These are phyloP conservation scores for Phlogophora meticulosa DNA, from an alignment of 2,888 invertebrate species.

Conservation along the genomic window DNA sequence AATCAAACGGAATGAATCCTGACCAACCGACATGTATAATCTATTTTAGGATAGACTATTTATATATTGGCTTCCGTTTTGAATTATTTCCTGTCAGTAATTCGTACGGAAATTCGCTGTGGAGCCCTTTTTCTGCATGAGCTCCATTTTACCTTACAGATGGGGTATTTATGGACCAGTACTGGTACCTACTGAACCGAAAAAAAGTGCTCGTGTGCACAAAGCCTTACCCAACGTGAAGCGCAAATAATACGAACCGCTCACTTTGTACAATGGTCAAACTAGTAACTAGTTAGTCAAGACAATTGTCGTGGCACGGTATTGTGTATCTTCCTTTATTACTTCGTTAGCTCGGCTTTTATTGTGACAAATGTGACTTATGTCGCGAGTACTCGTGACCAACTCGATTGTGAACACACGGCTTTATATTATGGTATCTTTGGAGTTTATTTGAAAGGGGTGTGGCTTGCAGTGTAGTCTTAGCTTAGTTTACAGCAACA, in stretches of 20 bases:
- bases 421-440: constrained; percentile 22
- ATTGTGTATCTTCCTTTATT: constrained; percentile 38
- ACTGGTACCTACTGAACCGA: background rate
- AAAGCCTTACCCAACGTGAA: constrained; percentile 16
- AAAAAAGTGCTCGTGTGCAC: background rate
- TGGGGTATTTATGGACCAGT: background rate
- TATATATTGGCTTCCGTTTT: no score
- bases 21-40: no score
- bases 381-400: constrained; percentile 15
- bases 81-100: no score
- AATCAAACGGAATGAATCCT: no score
- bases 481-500: constrained; percentile 36
- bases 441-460: constrained; percentile 12
- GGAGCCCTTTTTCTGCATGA: no score
- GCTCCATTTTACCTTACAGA: no score
- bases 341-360: constrained; percentile 29
- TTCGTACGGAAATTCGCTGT: no score
- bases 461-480: constrained; percentile 8
- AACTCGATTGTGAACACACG: background rate
- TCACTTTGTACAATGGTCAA: constrained; percentile 16
- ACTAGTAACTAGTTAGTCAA: constrained; percentile 39
- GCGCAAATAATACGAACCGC: constrained; percentile 25
- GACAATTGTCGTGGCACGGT: constrained; percentile 31
- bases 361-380: constrained; percentile 30
- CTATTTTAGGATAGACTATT: no score